Percentiles rank a stretch among this genome's conserved stretches.
Conservation (phyloP, 2,113 vertebrate genomes). For the Dasyurus viverrinus region DNA sequence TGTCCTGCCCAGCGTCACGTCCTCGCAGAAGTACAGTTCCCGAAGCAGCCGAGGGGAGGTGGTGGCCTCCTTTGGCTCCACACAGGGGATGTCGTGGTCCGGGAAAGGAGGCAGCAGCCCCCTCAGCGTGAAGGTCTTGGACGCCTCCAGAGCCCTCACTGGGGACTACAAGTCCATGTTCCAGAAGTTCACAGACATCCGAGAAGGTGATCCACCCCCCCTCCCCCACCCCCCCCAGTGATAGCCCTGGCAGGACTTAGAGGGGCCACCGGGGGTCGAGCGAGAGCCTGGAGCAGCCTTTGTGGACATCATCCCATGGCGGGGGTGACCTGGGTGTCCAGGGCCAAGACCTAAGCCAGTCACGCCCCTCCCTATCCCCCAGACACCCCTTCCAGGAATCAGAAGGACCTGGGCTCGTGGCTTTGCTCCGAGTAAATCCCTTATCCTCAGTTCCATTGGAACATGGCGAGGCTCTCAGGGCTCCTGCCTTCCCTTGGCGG, state of each 20-base stretch:
- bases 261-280: neutral
- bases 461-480: too few species aligned
- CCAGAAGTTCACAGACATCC: slow-evolving; percentile 89
- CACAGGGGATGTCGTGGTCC: slow-evolving; percentile 85
- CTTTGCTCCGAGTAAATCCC: too few species aligned
- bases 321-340: neutral
- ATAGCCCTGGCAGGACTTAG: neutral
- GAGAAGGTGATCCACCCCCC: slow-evolving; percentile 85
- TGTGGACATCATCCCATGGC: neutral
- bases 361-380: neutral
- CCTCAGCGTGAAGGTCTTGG: slow-evolving; percentile 78
- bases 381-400: too few species aligned
- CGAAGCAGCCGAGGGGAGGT: slow-evolving; percentile 90
- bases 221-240: neutral
- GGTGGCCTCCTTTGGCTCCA: slow-evolving; percentile 86
- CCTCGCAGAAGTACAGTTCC: slow-evolving; percentile 92
- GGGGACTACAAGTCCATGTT: slow-evolving; percentile 94
- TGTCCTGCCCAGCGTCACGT: slow-evolving; percentile 83
- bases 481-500: too few species aligned
- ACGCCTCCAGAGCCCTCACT: slow-evolving; percentile 75
- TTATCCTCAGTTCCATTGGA: too few species aligned
- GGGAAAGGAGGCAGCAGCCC: slow-evolving; percentile 75
- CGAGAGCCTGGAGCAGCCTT: neutral
- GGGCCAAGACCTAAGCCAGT: neutral
- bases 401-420: too few species aligned